Evolutionary conservation across 1,140 invertebrate genomes (phyloP).

Genomic region (Trichonephila clavata): DNA sequence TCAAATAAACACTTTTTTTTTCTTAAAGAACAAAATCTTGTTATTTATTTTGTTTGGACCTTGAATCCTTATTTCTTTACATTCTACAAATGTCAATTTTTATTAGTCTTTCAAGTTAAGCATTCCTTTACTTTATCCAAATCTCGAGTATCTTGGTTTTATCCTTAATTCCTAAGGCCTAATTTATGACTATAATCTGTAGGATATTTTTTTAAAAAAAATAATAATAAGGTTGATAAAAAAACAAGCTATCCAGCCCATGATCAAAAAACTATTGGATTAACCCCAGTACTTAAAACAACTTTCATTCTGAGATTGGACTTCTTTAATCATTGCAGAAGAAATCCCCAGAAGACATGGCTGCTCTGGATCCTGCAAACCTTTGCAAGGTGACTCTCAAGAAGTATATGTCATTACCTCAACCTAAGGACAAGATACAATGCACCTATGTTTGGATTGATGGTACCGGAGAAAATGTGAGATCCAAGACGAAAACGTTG

Average conservation of each 20-base stretch:
- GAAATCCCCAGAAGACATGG: slow-evolving; percentile 66
- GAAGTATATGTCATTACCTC: slow-evolving; percentile 87
- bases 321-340: slow-evolving; percentile 22
- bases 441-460: slow-evolving; percentile 98
- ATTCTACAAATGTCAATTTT: not conserved
- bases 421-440: slow-evolving; percentile 89
- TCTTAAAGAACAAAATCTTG: not conserved
- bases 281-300: not conserved
- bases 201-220: not conserved
- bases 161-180: not conserved
- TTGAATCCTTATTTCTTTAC: not conserved
- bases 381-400: slow-evolving; percentile 53
- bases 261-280: not conserved
- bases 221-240: not conserved
- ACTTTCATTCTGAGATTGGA: slow-evolving; percentile 1
- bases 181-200: not conserved
- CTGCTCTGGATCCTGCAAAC: slow-evolving; percentile 10
- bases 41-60: slow-evolving; percentile 7
- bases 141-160: not conserved
- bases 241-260: not conserved
- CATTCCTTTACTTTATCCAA: not conserved
- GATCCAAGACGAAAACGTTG: slow-evolving; percentile 93
- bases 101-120: not conserved
- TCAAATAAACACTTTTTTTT: not conserved
- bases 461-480: slow-evolving; percentile 92